These are phyloP conservation scores for Zoanthus solanderi DNA, from an alignment of 92 coral and sea anemone genomes.

Conservation along the genomic window DNA sequence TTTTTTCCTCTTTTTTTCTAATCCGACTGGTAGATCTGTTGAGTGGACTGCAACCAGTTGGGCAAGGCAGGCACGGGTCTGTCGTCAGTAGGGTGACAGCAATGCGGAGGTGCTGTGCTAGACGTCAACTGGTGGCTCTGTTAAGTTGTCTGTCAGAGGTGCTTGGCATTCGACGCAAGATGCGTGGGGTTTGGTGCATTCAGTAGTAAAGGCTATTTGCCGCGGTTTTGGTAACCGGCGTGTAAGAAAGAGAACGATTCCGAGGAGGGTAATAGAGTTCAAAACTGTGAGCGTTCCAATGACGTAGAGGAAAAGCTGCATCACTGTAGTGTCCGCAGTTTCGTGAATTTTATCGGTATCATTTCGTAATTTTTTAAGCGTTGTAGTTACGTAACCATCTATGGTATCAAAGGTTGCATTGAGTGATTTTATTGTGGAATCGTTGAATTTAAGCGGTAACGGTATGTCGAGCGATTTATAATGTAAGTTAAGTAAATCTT, in stretches of 20 bases:
- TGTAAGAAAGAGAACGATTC: neutral
- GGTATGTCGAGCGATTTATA: slow-evolving; percentile 10
- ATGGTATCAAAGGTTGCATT: neutral
- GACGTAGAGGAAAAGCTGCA: slow-evolving; percentile 4
- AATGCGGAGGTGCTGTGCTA: neutral
- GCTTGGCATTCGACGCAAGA: neutral
- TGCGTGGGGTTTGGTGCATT: neutral
- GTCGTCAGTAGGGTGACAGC: no score
- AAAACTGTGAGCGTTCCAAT: neutral
- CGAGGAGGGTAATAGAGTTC: neutral
- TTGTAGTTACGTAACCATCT: slow-evolving; percentile 1
- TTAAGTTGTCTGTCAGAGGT: neutral
- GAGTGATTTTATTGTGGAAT: neutral
- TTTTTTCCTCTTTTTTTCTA: no score
- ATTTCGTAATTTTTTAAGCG: neutral
- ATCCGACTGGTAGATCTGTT: neutral
- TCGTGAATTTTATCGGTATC: slow-evolving; percentile 24
- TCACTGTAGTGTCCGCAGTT: slow-evolving; percentile 4
- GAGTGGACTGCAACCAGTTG: neutral
- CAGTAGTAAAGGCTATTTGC: neutral
- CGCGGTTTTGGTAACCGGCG: neutral
- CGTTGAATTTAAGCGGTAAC: neutral
- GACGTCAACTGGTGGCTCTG: neutral
- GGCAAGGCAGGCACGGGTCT: neutral
- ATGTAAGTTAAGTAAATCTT: neutral